Evolutionary conservation across 2,113 vertebrate genomes (phyloP), one percentile per base, ranked within the genome.

Genomic region (Recurvirostra avosetta): DNA sequence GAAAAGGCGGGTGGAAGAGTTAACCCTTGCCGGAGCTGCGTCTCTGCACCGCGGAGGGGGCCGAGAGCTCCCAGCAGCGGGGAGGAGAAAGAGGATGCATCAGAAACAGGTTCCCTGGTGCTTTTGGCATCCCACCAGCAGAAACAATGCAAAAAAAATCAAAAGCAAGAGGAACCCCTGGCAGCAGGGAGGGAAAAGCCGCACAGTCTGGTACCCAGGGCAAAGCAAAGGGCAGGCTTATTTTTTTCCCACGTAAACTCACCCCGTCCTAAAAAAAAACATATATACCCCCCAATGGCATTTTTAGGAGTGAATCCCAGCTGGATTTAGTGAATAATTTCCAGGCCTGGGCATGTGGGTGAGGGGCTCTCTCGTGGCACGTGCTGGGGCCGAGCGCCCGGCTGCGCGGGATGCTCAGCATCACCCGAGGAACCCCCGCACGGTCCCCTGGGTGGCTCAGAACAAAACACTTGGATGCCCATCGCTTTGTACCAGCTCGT

Each of bases 11-110:
- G 47, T 55, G 91, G 81, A 92, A 70, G 73, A 66, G 45, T 96
- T 97, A 96, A 97, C 96, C 92, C 96, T 94, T 88, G 78, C 68
- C 3, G 17, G 73, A 88, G 88, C 66, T 16, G 3, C 2, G 0
- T 45, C 88, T 25, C 32, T 6, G 13, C 36, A 20, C 20, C 50
- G 0, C 0, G 7, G 78, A 59, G 63, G 11, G 78, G 68, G 26
- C 84, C 29, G 77, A 38, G 81, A 52, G 53, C 45, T 84, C 63
- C 29, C 84, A 70, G 84, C 72, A 86, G 72, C 8, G 0, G 65
- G 41, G 85, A 38, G 52, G 85, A 74, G 81, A 17, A 52, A 59
- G 22, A 45, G n/a, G 12, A 62, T 30, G 81, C 27, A 82, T 43
- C 88, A 82, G 40, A 88, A 88, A 50, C 41, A 78, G 61, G 32